Conservation (phyloP, 53 echinoderm and acorn worm genomes). For the Crossaster papposus region DNA sequence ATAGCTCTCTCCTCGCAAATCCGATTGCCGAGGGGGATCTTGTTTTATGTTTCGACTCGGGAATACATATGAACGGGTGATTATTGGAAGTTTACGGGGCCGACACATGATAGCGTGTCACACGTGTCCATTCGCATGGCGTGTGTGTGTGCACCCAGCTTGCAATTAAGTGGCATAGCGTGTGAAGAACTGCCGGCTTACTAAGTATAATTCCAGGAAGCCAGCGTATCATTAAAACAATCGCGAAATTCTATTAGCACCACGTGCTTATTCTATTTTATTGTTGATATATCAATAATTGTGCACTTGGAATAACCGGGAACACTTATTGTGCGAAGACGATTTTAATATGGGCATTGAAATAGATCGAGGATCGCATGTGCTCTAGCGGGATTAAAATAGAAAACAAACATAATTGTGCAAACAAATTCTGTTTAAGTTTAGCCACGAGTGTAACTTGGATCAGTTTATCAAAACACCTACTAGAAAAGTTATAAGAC, state of each 20-base stretch:
- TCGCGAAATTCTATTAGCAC: not conserved
- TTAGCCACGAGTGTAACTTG: too few relatives aligned
- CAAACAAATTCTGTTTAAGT: too few relatives aligned
- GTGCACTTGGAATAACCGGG: too few relatives aligned
- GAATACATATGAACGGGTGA: conserved; percentile 13
- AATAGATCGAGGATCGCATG: too few relatives aligned
- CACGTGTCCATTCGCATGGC: not conserved
- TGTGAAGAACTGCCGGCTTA: not conserved
- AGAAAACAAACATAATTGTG: too few relatives aligned
- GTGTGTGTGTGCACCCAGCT: not conserved
- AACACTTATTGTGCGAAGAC: too few relatives aligned
- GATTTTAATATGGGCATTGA: too few relatives aligned
- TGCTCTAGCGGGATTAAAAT: too few relatives aligned
- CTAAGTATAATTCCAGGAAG: not conserved
- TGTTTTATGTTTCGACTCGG: conserved; percentile 15
- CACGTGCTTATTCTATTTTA: not conserved
- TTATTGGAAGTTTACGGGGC: conserved; percentile 26
- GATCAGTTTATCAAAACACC: too few relatives aligned
- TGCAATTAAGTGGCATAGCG: not conserved
- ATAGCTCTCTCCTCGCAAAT: not conserved
- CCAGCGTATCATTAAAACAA: not conserved
- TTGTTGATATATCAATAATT: not conserved
- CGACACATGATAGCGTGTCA: conserved; percentile 63
- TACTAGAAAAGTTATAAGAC: too few relatives aligned
- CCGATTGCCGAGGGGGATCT: not conserved